Conservation (phyloP, 2,113 vertebrate genomes). For the Peromyscus californicus region DNA sequence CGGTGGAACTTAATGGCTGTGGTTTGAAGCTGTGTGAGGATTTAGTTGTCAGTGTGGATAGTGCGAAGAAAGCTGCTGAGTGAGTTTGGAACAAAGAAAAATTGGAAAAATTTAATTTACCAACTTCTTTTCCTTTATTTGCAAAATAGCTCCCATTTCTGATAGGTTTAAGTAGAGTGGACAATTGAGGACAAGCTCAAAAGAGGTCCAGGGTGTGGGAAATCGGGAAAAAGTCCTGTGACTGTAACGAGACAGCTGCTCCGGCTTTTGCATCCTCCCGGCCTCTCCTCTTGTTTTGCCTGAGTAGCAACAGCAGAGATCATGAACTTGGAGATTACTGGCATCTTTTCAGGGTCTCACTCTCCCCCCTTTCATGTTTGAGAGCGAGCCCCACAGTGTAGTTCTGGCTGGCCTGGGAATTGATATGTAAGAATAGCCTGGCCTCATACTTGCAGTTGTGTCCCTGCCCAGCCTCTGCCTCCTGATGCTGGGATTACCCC, state of each 20-base stretch:
- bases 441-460: neutral
- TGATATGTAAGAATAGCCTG: neutral
- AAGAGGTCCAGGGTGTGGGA: neutral
- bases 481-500: too few species aligned
- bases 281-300: neutral
- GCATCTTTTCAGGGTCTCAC: neutral
- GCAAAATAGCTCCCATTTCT: neutral
- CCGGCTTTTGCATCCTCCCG: too few species aligned
- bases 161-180: neutral
- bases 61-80: neutral
- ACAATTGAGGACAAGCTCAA: neutral
- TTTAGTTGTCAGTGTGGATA: neutral
- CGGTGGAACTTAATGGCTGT: neutral
- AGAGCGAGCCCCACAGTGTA: neutral
- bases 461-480: neutral
- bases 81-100: neutral
- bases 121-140: constrained; percentile 1
- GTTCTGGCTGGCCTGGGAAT: neutral
- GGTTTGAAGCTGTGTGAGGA: neutral
- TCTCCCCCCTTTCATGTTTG: neutral
- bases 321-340: neutral
- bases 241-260: neutral
- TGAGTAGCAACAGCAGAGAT: neutral
- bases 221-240: neutral
- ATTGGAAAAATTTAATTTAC: neutral